Evolutionary conservation across 1,140 invertebrate genomes (phyloP).

Genomic region (Diachasma alloeum): DNA sequence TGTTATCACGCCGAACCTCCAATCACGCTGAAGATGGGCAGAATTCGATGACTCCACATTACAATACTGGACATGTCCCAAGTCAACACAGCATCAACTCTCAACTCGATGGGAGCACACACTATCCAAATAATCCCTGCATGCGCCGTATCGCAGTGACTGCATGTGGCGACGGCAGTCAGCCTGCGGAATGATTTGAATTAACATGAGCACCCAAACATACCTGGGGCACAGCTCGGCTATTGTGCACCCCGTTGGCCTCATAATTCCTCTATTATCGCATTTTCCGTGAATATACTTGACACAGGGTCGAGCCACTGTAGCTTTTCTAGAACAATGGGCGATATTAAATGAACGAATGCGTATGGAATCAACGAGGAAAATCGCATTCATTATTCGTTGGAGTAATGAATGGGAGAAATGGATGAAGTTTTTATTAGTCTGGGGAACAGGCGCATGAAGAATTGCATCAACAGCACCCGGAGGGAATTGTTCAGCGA

Average conservation of each 20-base stretch:
- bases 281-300: background rate
- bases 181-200: background rate
- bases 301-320: background rate
- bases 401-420: no score
- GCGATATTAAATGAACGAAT: no score
- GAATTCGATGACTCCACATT: background rate
- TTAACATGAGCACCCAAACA: background rate
- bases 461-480: no score
- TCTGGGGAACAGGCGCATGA: no score
- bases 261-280: background rate
- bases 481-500: no score
- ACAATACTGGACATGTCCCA: background rate
- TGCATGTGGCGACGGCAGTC: background rate
- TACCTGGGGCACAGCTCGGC: background rate
- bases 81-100: background rate
- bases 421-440: no score
- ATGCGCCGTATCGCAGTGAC: background rate
- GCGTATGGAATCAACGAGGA: no score
- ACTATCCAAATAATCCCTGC: background rate
- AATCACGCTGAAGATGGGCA: background rate
- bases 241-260: background rate
- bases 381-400: no score
- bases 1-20: background rate
- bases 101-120: background rate
- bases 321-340: no score